phyloP scores from a whole-genome alignment of 1,140 invertebrate genomes.

The Drosophila nigrodunni region DNA sequence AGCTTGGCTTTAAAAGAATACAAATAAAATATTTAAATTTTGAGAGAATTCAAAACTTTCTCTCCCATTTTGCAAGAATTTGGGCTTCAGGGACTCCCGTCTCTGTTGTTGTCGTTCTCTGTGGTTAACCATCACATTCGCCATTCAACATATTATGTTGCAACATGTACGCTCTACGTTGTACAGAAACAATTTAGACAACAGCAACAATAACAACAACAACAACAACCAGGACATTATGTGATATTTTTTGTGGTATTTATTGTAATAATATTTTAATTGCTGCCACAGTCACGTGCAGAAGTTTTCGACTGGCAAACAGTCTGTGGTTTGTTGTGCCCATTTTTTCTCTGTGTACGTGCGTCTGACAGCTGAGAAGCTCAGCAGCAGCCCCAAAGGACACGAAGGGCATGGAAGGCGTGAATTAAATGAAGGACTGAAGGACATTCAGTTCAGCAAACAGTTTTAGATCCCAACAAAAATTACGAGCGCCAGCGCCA shows the following conservation, averaged over 20 bases:
- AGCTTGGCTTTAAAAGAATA: not conserved
- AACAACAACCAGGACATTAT: slow-evolving; percentile 3
- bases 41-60: not conserved
- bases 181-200: slow-evolving; percentile 40
- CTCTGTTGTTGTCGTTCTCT: slow-evolving; percentile 34
- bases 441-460: slow-evolving; percentile 5
- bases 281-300: slow-evolving; percentile 62
- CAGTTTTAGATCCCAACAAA: not conserved
- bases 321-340: slow-evolving; percentile 58
- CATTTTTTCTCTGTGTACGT: slow-evolving; percentile 44
- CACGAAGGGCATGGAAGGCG: too few species aligned
- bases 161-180: slow-evolving; percentile 25
- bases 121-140: slow-evolving; percentile 59
- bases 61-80: too few species aligned
- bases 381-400: not conserved
- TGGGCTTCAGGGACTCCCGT: not conserved
- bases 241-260: slow-evolving; percentile 56
- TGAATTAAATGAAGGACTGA: not conserved
- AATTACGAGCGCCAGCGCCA: slow-evolving; percentile 46
- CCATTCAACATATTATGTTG: slow-evolving; percentile 66
- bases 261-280: slow-evolving; percentile 82
- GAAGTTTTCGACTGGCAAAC: slow-evolving; percentile 53
- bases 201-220: slow-evolving; percentile 24
- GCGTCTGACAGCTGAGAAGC: slow-evolving; percentile 62
- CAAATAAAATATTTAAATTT: not conserved